Conservation (phyloP, 2,113 vertebrate genomes). For the Falco punctatus region DNA sequence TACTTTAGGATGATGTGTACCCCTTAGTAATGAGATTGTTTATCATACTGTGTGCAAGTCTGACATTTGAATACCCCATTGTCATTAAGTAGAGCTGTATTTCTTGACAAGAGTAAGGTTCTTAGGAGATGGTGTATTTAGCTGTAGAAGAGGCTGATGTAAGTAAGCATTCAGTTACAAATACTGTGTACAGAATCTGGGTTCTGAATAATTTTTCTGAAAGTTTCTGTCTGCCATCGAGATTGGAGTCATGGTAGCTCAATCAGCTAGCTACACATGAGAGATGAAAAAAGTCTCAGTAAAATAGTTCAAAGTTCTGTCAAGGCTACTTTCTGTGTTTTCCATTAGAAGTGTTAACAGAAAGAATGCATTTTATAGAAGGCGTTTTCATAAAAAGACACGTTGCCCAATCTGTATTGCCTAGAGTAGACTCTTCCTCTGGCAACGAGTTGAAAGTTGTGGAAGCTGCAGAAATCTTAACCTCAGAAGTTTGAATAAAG, state of each 20-base stretch:
- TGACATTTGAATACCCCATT: background rate
- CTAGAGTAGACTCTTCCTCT: background rate
- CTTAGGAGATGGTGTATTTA: background rate
- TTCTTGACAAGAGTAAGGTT: background rate
- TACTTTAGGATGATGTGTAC: background rate
- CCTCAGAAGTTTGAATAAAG: background rate
- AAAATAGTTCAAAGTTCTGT: background rate
- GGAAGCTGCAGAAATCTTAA: background rate
- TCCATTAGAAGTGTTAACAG: background rate
- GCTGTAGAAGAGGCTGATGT: background rate
- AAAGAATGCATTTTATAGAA: background rate
- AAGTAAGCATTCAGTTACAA: background rate
- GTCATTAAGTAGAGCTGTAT: background rate
- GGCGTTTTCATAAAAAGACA: background rate
- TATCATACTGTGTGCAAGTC: background rate
- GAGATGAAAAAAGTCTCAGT: background rate
- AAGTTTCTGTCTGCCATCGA: background rate
- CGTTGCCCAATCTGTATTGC: background rate
- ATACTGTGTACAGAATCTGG: background rate
- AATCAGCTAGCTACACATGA: background rate
- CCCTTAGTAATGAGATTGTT: background rate
- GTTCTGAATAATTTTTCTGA: background rate
- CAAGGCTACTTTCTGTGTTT: background rate
- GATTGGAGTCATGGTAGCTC: background rate
- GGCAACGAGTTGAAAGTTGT: background rate